Percentiles rank a stretch among this genome's conserved stretches.
phyloP scores from a whole-genome alignment of 2,888 invertebrate genomes.

The Cephus rjabovi region DNA sequence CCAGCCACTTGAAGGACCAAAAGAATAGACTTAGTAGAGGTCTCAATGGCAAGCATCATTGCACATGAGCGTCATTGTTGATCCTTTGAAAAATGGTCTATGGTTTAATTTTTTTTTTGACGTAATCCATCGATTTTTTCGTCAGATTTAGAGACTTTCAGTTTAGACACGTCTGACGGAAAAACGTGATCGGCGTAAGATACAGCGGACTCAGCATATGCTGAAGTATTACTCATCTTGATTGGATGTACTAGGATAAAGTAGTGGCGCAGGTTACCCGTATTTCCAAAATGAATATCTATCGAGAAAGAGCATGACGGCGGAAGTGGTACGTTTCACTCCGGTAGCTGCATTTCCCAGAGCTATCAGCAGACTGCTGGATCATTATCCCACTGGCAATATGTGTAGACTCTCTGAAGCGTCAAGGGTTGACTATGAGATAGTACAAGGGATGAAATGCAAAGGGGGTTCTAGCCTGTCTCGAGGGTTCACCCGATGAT shows the following conservation, averaged over 20 bases:
- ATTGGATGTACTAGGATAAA: slow-evolving; percentile 31
- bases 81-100: neutral
- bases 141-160: neutral
- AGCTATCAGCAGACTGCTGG: neutral
- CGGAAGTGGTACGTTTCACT: neutral
- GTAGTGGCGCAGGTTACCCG: neutral
- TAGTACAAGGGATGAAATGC: neutral
- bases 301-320: neutral
- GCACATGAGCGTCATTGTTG: neutral
- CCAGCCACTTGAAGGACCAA: neutral
- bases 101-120: neutral
- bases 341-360: neutral
- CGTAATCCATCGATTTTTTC: neutral
- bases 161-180: neutral
- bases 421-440: neutral
- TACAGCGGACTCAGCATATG: neutral
- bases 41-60: neutral
- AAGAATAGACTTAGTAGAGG: neutral
- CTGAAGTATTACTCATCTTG: slow-evolving; percentile 14
- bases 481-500: slow-evolving; percentile 23
- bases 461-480: neutral
- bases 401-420: neutral
- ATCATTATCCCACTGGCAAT: neutral
- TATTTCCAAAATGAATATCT: neutral
- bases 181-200: neutral